These are phyloP conservation scores for Oxyura jamaicensis DNA, from an alignment of 2,113 vertebrate genomes.

Conservation along the genomic window DNA sequence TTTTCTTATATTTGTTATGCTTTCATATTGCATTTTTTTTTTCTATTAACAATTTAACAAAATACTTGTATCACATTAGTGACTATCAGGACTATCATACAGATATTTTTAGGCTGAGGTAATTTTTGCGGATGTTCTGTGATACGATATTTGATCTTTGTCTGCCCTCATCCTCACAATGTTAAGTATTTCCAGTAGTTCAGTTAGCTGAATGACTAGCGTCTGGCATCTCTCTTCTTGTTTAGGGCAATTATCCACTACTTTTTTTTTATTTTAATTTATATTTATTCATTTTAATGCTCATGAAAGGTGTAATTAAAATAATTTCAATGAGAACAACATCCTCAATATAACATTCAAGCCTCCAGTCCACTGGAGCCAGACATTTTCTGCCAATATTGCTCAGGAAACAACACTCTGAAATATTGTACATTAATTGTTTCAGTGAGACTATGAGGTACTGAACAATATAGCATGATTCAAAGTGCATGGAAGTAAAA, in stretches of 20 bases:
- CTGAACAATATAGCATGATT: background rate
- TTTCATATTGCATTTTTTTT: background rate
- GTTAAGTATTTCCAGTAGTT: background rate
- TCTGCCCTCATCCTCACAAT: background rate
- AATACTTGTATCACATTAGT: rapidly evolving
- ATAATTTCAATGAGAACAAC: background rate
- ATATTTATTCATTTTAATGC: background rate
- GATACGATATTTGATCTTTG: background rate
- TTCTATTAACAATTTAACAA: background rate
- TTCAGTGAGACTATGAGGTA: background rate
- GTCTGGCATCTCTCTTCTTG: background rate
- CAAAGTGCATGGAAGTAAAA: background rate
- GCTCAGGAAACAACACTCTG: background rate
- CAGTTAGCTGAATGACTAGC: background rate
- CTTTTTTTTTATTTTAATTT: background rate
- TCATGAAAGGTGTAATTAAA: background rate
- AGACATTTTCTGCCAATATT: background rate
- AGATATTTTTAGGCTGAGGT: background rate
- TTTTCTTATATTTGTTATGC: background rate
- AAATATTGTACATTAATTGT: background rate
- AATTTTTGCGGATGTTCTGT: background rate
- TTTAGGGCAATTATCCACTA: background rate
- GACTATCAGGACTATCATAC: background rate
- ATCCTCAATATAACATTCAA: background rate
- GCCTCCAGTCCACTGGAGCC: background rate